phyloP scores from a whole-genome alignment of 1,140 invertebrate species.

The Drosophila pandora region DNA sequence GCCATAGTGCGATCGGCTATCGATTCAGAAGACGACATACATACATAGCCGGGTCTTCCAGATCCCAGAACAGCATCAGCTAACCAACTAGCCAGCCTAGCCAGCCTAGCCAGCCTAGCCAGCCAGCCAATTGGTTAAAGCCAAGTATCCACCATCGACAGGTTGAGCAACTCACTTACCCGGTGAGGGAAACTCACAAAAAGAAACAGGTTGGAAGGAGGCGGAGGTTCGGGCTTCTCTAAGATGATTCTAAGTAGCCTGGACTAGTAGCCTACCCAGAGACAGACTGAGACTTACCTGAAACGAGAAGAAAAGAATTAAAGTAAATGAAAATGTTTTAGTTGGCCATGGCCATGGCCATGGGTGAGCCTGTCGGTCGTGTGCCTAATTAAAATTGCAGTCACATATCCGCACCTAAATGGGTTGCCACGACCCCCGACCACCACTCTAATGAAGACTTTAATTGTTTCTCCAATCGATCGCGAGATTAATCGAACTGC shows the following conservation, averaged over 20 bases:
- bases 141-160: slow-evolving; percentile 54
- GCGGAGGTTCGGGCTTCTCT: not conserved
- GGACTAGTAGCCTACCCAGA: not conserved
- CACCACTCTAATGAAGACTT: slow-evolving; percentile 66
- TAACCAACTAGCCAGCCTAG: slow-evolving; percentile 10
- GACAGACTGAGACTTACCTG: slow-evolving; percentile 50
- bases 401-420: slow-evolving; percentile 67
- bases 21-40: slow-evolving; percentile 57
- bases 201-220: slow-evolving; percentile 50
- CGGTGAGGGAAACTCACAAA: slow-evolving; percentile 3
- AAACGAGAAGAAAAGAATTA: slow-evolving; percentile 53
- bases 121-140: slow-evolving; percentile 33
- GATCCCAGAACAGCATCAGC: slow-evolving; percentile 3
- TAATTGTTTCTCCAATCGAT: slow-evolving; percentile 62
- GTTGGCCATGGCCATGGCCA: slow-evolving; percentile 50
- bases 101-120: too few relatives aligned
- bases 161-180: slow-evolving; percentile 69
- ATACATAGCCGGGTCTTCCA: slow-evolving; percentile 19
- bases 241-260: slow-evolving; percentile 29
- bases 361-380: slow-evolving; percentile 26
- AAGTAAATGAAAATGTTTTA: slow-evolving; percentile 59
- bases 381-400: slow-evolving; percentile 64
- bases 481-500: slow-evolving; percentile 36
- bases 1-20: slow-evolving; percentile 50
- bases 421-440: slow-evolving; percentile 43